Conservation (phyloP, 2,888 invertebrate species). For the Heliconius hortense region DNA sequence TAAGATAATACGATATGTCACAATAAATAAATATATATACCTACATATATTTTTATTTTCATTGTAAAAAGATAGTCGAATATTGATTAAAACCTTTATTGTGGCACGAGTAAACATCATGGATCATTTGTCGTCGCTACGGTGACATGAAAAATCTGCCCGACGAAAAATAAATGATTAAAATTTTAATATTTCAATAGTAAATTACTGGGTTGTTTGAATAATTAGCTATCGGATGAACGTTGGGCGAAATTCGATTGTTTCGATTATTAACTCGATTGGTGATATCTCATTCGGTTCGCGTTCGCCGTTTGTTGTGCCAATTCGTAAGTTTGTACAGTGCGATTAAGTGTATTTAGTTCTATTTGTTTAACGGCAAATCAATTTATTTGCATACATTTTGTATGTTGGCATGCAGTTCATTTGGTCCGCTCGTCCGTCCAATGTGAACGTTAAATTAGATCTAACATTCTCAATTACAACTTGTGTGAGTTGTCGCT, state of each 20-base stretch:
- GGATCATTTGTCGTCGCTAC: constrained; percentile 32
- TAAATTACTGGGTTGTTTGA: constrained; percentile 59
- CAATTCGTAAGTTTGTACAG: constrained; percentile 53
- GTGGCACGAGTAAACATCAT: constrained; percentile 32
- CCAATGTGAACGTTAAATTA: constrained; percentile 42
- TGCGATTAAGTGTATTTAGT: constrained; percentile 52
- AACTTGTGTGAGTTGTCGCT: background rate
- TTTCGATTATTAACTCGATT: constrained; percentile 60
- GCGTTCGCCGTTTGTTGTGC: constrained; percentile 54
- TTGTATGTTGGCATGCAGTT: constrained; percentile 35
- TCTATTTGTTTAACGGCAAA: constrained; percentile 44
- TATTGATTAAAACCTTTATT: constrained; percentile 19
- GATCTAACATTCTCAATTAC: constrained; percentile 21
- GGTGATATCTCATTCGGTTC: constrained; percentile 63
- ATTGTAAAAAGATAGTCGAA: background rate
- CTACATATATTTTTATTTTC: background rate
- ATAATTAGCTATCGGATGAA: constrained; percentile 63
- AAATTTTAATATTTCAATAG: constrained; percentile 62
- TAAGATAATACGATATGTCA: too few species aligned
- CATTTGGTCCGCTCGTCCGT: constrained; percentile 29
- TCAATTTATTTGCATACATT: constrained; percentile 39
- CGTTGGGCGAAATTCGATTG: constrained; percentile 56
- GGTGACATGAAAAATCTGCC: constrained; percentile 43
- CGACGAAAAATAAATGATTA: constrained; percentile 52
- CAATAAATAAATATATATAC: background rate